These are phyloP conservation scores for Menidia menidia DNA, from an alignment of 2,797 vertebrate species.

Conservation along the genomic window DNA sequence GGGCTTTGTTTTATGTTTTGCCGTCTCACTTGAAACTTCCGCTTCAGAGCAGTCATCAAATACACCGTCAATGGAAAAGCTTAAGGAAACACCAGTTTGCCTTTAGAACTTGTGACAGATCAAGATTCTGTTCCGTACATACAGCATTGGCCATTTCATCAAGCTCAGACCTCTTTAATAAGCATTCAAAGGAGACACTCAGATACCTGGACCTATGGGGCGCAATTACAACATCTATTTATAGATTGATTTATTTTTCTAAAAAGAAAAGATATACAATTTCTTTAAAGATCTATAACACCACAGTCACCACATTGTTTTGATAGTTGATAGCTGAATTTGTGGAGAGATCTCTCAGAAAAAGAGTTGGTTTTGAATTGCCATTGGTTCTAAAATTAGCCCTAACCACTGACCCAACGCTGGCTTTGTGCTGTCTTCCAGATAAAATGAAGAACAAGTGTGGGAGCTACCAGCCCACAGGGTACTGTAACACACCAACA, in stretches of 20 bases:
- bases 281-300: slow-evolving; percentile 11
- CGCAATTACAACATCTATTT: slow-evolving; percentile 11
- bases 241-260: too few species aligned
- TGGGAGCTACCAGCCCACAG: slow-evolving; percentile 69
- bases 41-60: slow-evolving; percentile 59
- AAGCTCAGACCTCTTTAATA: slow-evolving; percentile 25
- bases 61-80: slow-evolving; percentile 50
- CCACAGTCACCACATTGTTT: slow-evolving; percentile 17
- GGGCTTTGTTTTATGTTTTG: slow-evolving; percentile 53
- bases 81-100: slow-evolving; percentile 49
- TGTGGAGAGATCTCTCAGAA: slow-evolving; percentile 32
- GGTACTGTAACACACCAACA: slow-evolving; percentile 59
- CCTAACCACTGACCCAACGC: slow-evolving; percentile 65
- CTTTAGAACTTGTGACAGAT: slow-evolving; percentile 37
- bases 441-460: slow-evolving; percentile 65
- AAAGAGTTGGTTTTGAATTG: slow-evolving; percentile 55
- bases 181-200: slow-evolving; percentile 26
- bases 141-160: slow-evolving; percentile 32
- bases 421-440: slow-evolving; percentile 59
- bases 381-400: slow-evolving; percentile 69
- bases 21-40: slow-evolving; percentile 39
- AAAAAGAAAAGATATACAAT: not conserved
- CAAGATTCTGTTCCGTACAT: slow-evolving; percentile 43
- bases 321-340: slow-evolving; percentile 38
- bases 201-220: slow-evolving; percentile 11